Percentiles rank a stretch among this genome's conserved stretches.
These are phyloP conservation scores for Nomada fabriciana DNA, from an alignment of 2,888 invertebrate genomes.

Conservation along the genomic window DNA sequence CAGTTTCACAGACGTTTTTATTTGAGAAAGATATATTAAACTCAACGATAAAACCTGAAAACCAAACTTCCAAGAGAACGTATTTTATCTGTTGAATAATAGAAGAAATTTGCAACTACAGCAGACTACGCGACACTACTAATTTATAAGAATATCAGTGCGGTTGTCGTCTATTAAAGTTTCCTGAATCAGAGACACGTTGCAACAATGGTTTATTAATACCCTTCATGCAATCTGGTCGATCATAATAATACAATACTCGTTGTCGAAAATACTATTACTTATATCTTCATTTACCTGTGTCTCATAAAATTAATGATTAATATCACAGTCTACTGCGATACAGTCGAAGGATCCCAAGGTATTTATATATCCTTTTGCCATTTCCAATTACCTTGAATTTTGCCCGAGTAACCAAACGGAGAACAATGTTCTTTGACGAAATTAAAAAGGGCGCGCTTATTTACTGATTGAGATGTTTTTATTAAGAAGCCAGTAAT, in stretches of 20 bases:
- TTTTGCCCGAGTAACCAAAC: slow-evolving; percentile 14
- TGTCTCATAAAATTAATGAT: not conserved
- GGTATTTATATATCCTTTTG: slow-evolving; percentile 5
- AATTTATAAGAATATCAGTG: slow-evolving; percentile 26
- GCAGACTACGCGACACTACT: not conserved
- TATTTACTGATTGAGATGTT: slow-evolving; percentile 63
- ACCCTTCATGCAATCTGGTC: slow-evolving; percentile 12
- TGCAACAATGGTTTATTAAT: slow-evolving; percentile 8
- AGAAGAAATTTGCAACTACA: not conserved
- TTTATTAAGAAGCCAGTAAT: slow-evolving; percentile 76
- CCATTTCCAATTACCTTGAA: slow-evolving; percentile 25
- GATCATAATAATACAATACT: slow-evolving; percentile 7
- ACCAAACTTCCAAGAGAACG: not conserved
- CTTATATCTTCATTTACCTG: not conserved
- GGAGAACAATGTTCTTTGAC: not conserved
- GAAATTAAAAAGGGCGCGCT: slow-evolving; percentile 34
- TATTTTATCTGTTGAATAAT: not conserved
- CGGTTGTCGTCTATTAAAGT: slow-evolving; percentile 47
- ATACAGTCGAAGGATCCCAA: not conserved
- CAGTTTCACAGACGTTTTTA: not conserved
- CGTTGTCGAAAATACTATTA: not conserved
- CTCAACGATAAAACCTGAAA: not conserved
- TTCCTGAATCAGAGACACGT: slow-evolving; percentile 45
- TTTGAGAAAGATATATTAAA: not conserved
- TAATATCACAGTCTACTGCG: too few species aligned